Evolutionary conservation across 2,888 invertebrate species (phyloP).

Genomic region (Ophion ventricosus): DNA sequence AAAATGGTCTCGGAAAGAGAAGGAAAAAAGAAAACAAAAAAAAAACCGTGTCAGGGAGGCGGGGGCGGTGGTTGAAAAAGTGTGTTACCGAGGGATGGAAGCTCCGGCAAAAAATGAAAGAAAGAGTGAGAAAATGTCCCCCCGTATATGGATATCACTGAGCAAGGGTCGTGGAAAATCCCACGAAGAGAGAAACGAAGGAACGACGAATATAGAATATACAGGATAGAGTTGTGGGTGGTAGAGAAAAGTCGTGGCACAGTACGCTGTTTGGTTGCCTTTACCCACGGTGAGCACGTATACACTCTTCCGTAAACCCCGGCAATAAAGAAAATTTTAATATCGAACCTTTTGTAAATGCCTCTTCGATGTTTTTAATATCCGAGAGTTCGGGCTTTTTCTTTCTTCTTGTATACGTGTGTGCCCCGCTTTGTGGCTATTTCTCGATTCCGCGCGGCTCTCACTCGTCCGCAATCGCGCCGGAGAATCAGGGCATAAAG

Average conservation of each 20-base stretch:
- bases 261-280: conserved; percentile 19
- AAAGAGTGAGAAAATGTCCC: conserved; percentile 40
- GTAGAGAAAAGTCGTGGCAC: neutral
- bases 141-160: conserved; percentile 20
- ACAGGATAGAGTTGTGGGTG: conserved; percentile 12
- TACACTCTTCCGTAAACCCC: conserved; percentile 47
- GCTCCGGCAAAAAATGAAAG: conserved; percentile 44
- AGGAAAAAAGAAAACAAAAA: neutral
- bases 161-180: conserved; percentile 40
- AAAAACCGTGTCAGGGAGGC: neutral
- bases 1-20: conserved; percentile 28
- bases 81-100: conserved; percentile 7
- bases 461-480: neutral
- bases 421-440: neutral
- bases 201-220: conserved; percentile 15
- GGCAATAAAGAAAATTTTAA: conserved; percentile 62
- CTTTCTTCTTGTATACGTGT: neutral
- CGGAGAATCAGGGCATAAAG: neutral
- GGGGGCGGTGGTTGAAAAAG: neutral
- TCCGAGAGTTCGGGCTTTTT: conserved; percentile 35
- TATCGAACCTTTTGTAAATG: conserved; percentile 61
- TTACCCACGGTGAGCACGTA: conserved; percentile 34
- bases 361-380: conserved; percentile 69
- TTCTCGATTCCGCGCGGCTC: neutral
- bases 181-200: conserved; percentile 14